Evolutionary conservation across 2,113 vertebrate genomes (phyloP).

Genomic region (Spermophilus dauricus): DNA sequence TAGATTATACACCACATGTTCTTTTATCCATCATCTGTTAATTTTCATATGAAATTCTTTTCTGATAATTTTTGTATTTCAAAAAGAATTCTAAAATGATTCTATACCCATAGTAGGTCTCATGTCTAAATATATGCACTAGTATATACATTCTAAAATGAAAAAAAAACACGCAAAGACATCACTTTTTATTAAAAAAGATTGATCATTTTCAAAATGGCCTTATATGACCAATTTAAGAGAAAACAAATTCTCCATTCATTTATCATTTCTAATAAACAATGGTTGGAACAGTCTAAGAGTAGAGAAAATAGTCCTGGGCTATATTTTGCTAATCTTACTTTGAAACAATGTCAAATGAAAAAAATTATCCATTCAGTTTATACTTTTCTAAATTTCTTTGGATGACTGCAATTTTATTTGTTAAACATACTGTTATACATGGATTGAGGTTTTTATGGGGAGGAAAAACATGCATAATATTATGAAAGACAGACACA

Average conservation of each 20-base stretch:
- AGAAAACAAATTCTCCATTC: conserved; percentile 14
- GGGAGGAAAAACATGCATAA: background rate
- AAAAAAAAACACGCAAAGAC: background rate
- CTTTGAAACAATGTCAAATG: conserved; percentile 45
- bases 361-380: conserved; percentile 7
- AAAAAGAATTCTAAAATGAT: conserved; percentile 6
- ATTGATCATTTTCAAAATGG: conserved; percentile 6
- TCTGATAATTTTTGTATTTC: conserved; percentile 13
- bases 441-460: background rate
- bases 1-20: background rate
- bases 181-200: conserved; percentile 13
- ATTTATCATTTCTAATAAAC: conserved; percentile 23
- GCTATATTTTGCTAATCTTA: conserved; percentile 14
- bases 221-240: background rate
- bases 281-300: background rate
- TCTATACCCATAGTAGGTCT: background rate
- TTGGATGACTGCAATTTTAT: conserved; percentile 44
- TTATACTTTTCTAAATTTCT: conserved; percentile 39
- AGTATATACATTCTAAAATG: background rate
- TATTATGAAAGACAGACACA: conserved; percentile 55
- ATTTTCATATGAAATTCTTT: background rate
- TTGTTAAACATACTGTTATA: conserved; percentile 66
- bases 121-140: background rate
- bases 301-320: background rate
- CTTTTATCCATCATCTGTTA: background rate